Conservation (phyloP, 92 coral and sea anemone genomes). For the Porites rus region DNA sequence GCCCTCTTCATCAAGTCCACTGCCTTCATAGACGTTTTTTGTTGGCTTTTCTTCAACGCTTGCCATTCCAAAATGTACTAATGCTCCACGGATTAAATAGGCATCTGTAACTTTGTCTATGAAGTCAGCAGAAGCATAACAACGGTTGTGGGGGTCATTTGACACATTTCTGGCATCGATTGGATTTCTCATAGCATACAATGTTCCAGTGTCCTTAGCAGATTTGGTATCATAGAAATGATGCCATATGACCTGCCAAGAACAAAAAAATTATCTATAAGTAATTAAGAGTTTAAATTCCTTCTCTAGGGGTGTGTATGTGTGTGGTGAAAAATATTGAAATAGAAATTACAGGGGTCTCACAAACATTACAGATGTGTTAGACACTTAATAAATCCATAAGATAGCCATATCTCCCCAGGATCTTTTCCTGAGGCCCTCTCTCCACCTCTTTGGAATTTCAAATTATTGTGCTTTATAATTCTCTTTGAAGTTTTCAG, state of each 20-base stretch:
- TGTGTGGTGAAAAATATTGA: background rate
- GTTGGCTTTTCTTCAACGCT: conserved; percentile 37
- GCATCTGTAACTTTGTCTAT: conserved; percentile 50
- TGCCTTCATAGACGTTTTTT: conserved; percentile 1
- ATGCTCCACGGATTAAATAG: conserved; percentile 57
- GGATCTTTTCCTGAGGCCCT: too few relatives aligned
- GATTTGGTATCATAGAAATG: conserved; percentile 58
- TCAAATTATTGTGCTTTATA: too few relatives aligned
- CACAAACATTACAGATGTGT: background rate
- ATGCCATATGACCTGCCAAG: conserved; percentile 42
- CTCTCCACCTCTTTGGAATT: too few relatives aligned
- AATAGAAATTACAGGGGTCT: background rate
- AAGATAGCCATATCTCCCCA: too few relatives aligned
- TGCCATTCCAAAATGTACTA: conserved; percentile 43
- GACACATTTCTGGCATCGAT: conserved; percentile 72
- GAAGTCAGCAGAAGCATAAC: conserved; percentile 29
- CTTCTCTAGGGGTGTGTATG: background rate
- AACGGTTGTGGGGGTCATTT: conserved; percentile 34
- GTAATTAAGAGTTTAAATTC: too few relatives aligned
- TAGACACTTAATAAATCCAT: background rate
- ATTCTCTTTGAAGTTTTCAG: too few relatives aligned
- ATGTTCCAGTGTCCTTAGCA: conserved; percentile 67
- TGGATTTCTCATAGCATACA: conserved; percentile 59
- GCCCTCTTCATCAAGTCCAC: background rate
- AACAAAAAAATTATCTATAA: conserved; percentile 5